Conservation (phyloP, 2,113 vertebrate genomes). For the Sminthopsis crassicaudata region DNA sequence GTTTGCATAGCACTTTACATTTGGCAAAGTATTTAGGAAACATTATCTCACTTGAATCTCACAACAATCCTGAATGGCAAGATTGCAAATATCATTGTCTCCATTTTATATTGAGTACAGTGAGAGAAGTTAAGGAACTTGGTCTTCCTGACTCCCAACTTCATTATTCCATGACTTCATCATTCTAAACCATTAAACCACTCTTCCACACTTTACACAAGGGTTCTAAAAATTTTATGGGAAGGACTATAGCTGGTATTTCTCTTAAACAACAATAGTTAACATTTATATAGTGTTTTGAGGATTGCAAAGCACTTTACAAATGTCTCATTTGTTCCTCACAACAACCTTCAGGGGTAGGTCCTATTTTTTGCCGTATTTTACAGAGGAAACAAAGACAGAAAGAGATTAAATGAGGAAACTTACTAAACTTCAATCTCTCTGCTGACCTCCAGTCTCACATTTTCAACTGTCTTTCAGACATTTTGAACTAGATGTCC, state of each 20-base stretch:
- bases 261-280: neutral
- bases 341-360: neutral
- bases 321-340: neutral
- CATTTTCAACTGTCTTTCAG: neutral
- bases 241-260: neutral
- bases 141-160: neutral
- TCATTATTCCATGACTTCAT: neutral
- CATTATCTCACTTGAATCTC: neutral
- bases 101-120: neutral
- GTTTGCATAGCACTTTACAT: neutral
- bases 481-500: neutral
- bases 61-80: neutral
- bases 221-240: neutral
- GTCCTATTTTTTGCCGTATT: neutral
- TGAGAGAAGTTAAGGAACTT: neutral
- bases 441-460: neutral
- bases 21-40: neutral
- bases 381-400: neutral
- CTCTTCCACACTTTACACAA: neutral
- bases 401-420: neutral
- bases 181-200: neutral
- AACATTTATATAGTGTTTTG: neutral
- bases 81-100: neutral
- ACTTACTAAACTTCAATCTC: neutral
- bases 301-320: neutral